A percentile compares a stretch with the other conserved stretches of the same genome.
Conservation (phyloP, 2,888 invertebrate species). For the Gymnocheta viridis region DNA sequence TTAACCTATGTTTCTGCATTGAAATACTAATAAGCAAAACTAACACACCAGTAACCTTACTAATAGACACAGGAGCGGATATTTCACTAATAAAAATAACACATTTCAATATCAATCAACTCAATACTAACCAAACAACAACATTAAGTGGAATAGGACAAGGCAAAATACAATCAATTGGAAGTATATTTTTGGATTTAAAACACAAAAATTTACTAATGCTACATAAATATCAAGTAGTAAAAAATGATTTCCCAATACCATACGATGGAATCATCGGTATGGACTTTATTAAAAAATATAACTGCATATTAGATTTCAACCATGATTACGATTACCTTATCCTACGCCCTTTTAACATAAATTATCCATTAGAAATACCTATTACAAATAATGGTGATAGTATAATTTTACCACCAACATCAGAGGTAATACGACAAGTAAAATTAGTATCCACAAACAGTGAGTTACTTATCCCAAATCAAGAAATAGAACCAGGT, state of each 20-base stretch:
- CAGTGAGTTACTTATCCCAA: not conserved
- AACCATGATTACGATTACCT: not conserved
- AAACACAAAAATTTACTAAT: too few relatives aligned
- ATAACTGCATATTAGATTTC: not conserved
- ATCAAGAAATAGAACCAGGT: not conserved
- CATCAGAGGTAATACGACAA: slow-evolving; percentile 16
- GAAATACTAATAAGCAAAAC: slow-evolving; percentile 4
- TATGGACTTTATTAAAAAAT: not conserved
- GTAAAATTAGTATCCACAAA: not conserved
- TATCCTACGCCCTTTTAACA: not conserved
- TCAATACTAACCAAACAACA: slow-evolving; percentile 4
- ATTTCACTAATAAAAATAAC: slow-evolving; percentile 27
- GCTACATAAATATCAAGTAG: too few relatives aligned
- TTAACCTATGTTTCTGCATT: slow-evolving; percentile 20
- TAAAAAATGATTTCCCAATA: too few relatives aligned
- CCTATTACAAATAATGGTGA: not conserved
- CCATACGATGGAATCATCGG: too few relatives aligned
- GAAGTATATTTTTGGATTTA: too few relatives aligned
- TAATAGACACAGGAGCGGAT: too few relatives aligned
- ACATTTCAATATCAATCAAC: not conserved
- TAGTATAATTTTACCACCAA: slow-evolving; percentile 22
- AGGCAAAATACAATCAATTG: too few relatives aligned
- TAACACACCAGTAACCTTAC: not conserved
- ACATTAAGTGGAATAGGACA: slow-evolving; percentile 12
- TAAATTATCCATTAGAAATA: not conserved